Evolutionary conservation across 2,797 vertebrate genomes (phyloP), one percentile per base, ranked within the genome.

Genomic region (Tenualosa thibaudeaui): DNA sequence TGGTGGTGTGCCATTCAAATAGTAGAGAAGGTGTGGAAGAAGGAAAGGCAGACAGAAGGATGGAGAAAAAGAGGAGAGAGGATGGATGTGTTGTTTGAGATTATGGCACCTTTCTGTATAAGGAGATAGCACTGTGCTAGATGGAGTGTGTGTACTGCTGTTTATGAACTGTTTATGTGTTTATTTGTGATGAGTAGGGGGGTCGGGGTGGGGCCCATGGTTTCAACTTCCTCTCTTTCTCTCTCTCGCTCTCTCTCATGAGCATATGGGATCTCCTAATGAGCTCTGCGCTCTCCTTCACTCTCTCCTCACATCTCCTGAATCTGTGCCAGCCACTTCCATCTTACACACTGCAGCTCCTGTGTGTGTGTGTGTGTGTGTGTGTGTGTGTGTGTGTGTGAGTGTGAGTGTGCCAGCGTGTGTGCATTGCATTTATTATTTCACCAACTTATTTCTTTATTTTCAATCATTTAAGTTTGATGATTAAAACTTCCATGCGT

Each of bases 261-360:
- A 86, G 83, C 87, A 88, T 88, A 90, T 89, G 89, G 87, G 84
- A 84, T 83, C 58, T 81, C 85, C 84, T 90, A 90, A 90, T 89
- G 90, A 90, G 87, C 83, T n/a, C 24, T 46, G 51, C 26, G 81
- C n/a, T 26, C 49, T 83, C 78, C 60, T 82, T 51, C 75, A 65
- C 37, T 81, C 51, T 84, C 82, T 84, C 81, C 24, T 83, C 86
- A 82, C 84, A 86, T 89, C 90, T 86, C 90, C 81, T 92, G 71
- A 78, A 7, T 78, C 91, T 91, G 91, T 24, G 81, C 87, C 81
- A 89, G 90, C 92, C 93, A 91, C 84, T 87, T 46, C 88, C 85
- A 87, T 46, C 86, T 89, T 88, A 84, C 86, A 87, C 62, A 19
- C 90, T 84, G 89, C 84, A 82, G 87, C 88, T 81, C 46, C 71